Evolutionary conservation across 2,113 vertebrate genomes (phyloP).

Genomic region (Romanogobio albipinnatus): DNA sequence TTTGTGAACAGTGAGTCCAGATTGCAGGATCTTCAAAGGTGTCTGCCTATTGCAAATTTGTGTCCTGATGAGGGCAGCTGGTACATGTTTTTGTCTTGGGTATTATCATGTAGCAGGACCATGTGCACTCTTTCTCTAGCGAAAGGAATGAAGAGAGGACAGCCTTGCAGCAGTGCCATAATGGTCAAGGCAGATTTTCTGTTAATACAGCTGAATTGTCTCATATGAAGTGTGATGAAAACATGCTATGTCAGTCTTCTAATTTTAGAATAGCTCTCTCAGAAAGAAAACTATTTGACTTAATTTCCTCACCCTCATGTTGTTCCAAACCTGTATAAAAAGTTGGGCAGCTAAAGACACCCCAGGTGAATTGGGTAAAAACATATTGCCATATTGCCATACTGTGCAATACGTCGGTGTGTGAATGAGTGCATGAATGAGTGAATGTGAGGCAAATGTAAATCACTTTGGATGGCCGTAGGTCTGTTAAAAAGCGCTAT

Average conservation of each 20-base stretch:
- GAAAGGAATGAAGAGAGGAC: slow-evolving; percentile 30
- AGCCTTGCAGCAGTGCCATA: not conserved
- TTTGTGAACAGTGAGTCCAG: slow-evolving; percentile 27
- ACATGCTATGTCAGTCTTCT: not conserved
- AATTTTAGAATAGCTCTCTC: not conserved
- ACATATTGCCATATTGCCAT: no score
- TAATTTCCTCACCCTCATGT: not conserved
- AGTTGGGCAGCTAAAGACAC: no score
- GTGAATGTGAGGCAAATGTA: no score
- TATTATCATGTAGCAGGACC: slow-evolving; percentile 32
- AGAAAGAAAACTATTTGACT: not conserved
- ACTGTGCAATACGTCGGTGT: no score
- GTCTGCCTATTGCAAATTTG: slow-evolving; percentile 42
- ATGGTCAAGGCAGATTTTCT: not conserved
- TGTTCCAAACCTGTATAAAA: not conserved
- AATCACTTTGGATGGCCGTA: no score
- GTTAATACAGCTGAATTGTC: not conserved
- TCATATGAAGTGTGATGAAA: not conserved
- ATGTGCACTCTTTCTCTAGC: slow-evolving; percentile 33
- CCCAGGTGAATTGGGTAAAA: no score
- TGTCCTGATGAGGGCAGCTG: slow-evolving; percentile 45
- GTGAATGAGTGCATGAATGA: no score
- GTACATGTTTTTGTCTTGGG: slow-evolving; percentile 35
- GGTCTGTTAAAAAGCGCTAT: no score
- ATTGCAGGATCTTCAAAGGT: slow-evolving; percentile 40